Evolutionary conservation across 53 echinoderm and acorn worm species (phyloP), one percentile per base, ranked within the genome.

Genomic region (Astropecten irregularis): DNA sequence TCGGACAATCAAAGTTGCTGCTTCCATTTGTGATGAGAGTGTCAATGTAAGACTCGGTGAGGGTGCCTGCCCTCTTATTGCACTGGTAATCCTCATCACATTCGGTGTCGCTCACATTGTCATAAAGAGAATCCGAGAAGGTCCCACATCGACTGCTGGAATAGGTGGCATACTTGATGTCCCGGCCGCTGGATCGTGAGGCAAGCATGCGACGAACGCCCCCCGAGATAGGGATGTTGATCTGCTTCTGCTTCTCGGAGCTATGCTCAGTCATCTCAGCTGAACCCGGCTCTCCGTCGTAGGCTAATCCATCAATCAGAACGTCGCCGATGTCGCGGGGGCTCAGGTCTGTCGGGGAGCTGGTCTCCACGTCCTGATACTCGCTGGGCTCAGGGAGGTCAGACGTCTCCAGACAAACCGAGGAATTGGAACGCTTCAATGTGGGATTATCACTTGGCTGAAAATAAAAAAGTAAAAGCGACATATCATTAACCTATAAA

Each of bases 121-220:
- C 95, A 61, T 95, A 95, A 62, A 81, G 92, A 3, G 95, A 91
- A 13, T 86, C 77, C 21, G 51, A 56, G 40, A 34, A 90, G 56
- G 37, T 68, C 13, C 46, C 62, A 57, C 89, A 77, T 21, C 87
- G 66, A 30, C 88, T 90, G 20, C 87, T 89, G 37, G 95, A 95
- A 73, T 95, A 95, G 6, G 94, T 95, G 49, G 95, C 95, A 66
- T 95, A 95, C 76, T 95, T 95, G 66, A 95, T 71, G 36, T 92
- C 89, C 48, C 89, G 69, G 26, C 86, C 86, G 55, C 83, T 82
- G 35, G 81, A 66, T 23, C 94, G 88, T 9, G 86, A 89, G 19
- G 87, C 60, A 10, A 95, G 67, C 36, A 83, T 84, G 47, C 91
- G 88, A 14, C 91, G 91, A 2, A 91, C 91, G 19, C 95, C 79